Evolutionary conservation across 2,113 vertebrate species (phyloP).

Genomic region (Phaetusa simplex): DNA sequence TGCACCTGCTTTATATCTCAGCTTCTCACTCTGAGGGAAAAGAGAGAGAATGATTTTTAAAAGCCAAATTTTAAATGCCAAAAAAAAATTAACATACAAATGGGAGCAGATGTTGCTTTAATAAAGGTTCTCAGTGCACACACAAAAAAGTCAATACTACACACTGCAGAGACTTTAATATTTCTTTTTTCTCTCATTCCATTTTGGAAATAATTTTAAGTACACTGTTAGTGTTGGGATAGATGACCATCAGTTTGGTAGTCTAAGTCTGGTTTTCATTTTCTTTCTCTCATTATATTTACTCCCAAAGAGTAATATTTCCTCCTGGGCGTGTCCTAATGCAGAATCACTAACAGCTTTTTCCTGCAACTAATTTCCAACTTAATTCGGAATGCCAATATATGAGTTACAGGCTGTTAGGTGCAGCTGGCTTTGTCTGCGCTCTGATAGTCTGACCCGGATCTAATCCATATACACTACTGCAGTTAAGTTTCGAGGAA

Average conservation of each 20-base stretch:
- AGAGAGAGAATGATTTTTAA: neutral
- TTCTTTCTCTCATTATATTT: neutral
- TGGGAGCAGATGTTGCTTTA: conserved; percentile 64
- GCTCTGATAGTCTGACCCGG: neutral
- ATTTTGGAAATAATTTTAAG: neutral
- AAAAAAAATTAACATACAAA: conserved; percentile 65
- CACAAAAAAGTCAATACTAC: neutral
- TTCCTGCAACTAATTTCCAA: neutral
- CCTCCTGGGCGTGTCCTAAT: neutral
- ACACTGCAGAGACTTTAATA: neutral
- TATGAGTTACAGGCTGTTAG: neutral
- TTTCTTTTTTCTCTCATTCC: neutral
- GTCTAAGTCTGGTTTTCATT: neutral
- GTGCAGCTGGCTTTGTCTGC: neutral
- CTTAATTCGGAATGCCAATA: neutral
- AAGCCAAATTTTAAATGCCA: conserved; percentile 49
- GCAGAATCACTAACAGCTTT: neutral
- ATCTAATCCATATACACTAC: neutral
- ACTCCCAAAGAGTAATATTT: neutral
- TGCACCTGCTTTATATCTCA: conserved; percentile 48
- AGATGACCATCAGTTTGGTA: neutral
- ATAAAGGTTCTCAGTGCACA: conserved; percentile 23
- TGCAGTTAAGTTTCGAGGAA: neutral
- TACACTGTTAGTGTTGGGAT: neutral
- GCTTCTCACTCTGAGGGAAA: neutral